Evolutionary conservation across 2,113 vertebrate genomes (phyloP).

Genomic region (Eptesicus fuscus): DNA sequence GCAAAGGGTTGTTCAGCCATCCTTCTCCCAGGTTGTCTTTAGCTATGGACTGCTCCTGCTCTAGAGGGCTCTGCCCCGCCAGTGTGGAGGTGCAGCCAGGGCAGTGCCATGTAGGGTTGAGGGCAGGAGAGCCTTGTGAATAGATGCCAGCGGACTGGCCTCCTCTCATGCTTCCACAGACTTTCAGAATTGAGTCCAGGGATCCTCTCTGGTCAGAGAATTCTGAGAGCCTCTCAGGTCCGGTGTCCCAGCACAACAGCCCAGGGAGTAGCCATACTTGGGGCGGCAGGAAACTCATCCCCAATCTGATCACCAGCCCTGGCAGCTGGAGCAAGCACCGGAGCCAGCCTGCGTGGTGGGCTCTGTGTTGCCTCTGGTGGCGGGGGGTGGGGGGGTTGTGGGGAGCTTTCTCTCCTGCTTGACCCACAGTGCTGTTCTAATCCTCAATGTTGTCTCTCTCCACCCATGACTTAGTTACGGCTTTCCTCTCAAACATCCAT

Average conservation of each 20-base stretch:
- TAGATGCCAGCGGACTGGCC: neutral
- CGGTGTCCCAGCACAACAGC: neutral
- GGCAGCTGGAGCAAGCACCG: neutral
- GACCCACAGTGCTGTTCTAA: neutral
- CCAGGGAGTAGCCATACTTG: neutral
- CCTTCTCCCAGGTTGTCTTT: neutral
- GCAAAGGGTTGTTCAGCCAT: neutral
- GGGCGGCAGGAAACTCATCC: neutral
- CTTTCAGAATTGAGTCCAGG: neutral
- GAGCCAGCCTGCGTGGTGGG: neutral
- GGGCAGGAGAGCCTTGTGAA: neutral
- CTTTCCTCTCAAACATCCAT: neutral
- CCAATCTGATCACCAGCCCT: neutral
- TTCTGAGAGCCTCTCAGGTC: neutral
- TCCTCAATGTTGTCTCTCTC: neutral
- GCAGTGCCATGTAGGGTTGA: neutral
- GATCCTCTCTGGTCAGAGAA: neutral
- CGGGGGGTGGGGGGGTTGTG: too few species aligned
- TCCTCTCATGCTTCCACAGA: neutral
- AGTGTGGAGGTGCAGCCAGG: neutral
- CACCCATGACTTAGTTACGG: neutral
- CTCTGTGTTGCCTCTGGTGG: neutral
- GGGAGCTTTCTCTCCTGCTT: neutral
- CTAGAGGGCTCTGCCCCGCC: neutral
- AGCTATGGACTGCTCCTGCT: neutral